Evolutionary conservation across 1,140 invertebrate genomes (phyloP).

Genomic region (Pseudomyrmex cubaensis): DNA sequence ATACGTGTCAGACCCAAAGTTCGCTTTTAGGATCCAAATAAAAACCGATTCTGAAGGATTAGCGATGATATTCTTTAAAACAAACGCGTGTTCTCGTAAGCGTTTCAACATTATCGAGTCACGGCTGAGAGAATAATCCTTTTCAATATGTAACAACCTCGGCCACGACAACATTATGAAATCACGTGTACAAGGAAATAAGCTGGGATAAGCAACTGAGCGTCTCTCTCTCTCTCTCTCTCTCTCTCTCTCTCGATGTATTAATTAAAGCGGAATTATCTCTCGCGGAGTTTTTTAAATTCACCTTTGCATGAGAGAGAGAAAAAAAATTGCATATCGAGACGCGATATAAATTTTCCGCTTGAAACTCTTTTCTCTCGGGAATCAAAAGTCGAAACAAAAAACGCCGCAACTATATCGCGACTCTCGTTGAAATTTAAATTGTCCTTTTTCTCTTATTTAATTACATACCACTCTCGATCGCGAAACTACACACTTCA

Average conservation of each 20-base stretch:
- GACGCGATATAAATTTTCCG: too few species aligned
- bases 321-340: neutral
- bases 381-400: conserved; percentile 2
- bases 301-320: neutral
- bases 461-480: neutral
- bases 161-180: neutral
- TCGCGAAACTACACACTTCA: conserved; percentile 8
- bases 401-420: neutral
- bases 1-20: too few species aligned
- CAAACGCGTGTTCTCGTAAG: too few species aligned
- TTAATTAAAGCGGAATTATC: conserved; percentile 7
- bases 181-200: conserved; percentile 20
- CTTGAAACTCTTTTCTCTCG: conserved; percentile 1
- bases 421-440: conserved; percentile 21
- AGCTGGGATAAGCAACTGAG: neutral
- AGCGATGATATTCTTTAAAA: neutral
- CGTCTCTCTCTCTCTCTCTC: neutral
- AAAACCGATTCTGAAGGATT: too few species aligned
- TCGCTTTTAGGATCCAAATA: too few species aligned
- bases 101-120: neutral
- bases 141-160: neutral
- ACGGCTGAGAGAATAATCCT: neutral
- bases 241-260: neutral
- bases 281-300: conserved; percentile 6
- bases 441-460: neutral